Conservation (phyloP, 2,113 vertebrate genomes). For the Dipodomys merriami region DNA sequence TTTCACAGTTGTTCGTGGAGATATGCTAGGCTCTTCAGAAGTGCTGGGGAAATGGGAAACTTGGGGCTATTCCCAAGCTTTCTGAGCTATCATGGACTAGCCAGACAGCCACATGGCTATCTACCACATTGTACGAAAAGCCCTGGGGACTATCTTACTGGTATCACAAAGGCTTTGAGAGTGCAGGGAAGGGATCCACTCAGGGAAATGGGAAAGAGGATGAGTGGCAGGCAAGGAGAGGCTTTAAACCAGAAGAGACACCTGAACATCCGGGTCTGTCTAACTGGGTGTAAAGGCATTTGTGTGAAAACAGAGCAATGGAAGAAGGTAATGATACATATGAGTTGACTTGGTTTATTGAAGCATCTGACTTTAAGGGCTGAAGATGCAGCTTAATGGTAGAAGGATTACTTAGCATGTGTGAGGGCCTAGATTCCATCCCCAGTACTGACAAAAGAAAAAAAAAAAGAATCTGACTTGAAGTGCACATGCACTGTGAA, state of each 20-base stretch:
- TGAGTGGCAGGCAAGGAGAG: background rate
- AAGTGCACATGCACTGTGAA: background rate
- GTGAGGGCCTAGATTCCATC: background rate
- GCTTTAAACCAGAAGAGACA: background rate
- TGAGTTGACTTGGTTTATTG: background rate
- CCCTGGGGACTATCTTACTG: background rate
- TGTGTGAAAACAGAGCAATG: slow-evolving; percentile 4
- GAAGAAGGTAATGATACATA: background rate
- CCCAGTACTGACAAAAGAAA: background rate
- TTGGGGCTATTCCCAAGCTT: background rate
- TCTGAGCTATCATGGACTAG: background rate
- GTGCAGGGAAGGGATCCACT: background rate
- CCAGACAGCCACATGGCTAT: background rate
- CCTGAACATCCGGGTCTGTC: background rate
- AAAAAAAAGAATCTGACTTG: background rate
- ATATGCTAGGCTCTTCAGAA: background rate
- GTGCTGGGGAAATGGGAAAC: no score
- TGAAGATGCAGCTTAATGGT: background rate
- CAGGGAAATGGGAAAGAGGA: background rate
- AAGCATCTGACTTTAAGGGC: background rate
- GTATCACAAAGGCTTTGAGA: background rate
- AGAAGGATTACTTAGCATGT: background rate
- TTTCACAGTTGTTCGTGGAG: background rate
- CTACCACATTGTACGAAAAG: accelerated
- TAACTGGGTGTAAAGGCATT: no score